Evolutionary conservation across 2,888 invertebrate species (phyloP).

Genomic region (Eristalis intricaria): DNA sequence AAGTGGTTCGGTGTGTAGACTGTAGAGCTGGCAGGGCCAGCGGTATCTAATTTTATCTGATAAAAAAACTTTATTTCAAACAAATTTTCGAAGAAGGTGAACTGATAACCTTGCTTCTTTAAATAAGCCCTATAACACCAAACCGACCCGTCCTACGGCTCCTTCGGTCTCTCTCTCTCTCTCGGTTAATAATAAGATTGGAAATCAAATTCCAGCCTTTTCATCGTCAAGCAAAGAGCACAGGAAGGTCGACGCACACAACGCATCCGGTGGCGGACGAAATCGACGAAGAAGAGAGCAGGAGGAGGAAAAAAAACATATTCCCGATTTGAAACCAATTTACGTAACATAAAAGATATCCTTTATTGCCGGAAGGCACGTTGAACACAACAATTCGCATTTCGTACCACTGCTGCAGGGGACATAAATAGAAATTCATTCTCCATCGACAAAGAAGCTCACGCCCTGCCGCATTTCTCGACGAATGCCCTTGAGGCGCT

Average conservation of each 20-base stretch:
- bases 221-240: slow-evolving; percentile 43
- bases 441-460: slow-evolving; percentile 48
- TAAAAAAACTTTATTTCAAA: slow-evolving; percentile 58
- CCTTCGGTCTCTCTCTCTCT: not conserved
- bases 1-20: not conserved
- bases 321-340: slow-evolving; percentile 69
- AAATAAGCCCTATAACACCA: slow-evolving; percentile 39
- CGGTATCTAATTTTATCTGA: slow-evolving; percentile 54
- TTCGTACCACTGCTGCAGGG: slow-evolving; percentile 61
- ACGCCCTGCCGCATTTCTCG: not conserved
- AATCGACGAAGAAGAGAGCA: not conserved
- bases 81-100: slow-evolving; percentile 58
- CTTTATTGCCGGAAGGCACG: slow-evolving; percentile 69
- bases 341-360: slow-evolving; percentile 70
- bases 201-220: slow-evolving; percentile 68
- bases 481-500: not conserved
- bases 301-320: slow-evolving; percentile 50
- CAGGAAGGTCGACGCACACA: slow-evolving; percentile 17
- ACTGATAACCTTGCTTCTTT: slow-evolving; percentile 64
- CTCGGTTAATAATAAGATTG: slow-evolving; percentile 54
- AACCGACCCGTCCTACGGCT: not conserved
- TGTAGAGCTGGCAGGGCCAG: slow-evolving; percentile 13
- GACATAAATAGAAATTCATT: slow-evolving; percentile 69
- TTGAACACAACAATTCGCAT: slow-evolving; percentile 65
- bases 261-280: slow-evolving; percentile 1